phyloP scores from a whole-genome alignment of 2,113 vertebrate genomes.

The Tapirus terrestris region DNA sequence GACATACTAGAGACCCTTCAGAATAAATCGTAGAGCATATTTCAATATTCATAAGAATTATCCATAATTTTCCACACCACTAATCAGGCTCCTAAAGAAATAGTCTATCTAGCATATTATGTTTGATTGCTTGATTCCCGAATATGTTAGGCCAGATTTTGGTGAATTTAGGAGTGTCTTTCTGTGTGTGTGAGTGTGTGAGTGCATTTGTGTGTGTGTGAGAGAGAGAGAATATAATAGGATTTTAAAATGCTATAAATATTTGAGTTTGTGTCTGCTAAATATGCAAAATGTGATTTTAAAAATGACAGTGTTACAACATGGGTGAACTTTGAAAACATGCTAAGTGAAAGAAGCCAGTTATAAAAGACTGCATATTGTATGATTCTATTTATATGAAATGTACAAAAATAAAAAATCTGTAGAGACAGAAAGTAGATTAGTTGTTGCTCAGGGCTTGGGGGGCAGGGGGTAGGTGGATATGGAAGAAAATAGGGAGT shows the following conservation, averaged over 20 bases:
- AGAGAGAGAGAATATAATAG: background rate
- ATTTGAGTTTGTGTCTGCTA: constrained; percentile 52
- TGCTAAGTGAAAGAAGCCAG: constrained; percentile 40
- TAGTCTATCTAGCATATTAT: background rate
- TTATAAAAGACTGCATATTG: background rate
- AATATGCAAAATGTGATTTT: constrained; percentile 50
- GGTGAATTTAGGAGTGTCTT: background rate
- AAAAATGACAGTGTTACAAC: constrained; percentile 25
- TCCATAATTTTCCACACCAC: background rate
- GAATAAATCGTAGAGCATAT: constrained; percentile 10
- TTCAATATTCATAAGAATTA: constrained; percentile 10
- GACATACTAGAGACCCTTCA: background rate
- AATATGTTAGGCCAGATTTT: constrained; percentile 22
- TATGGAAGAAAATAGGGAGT: background rate
- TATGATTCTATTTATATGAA: constrained; percentile 42
- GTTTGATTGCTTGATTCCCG: background rate
- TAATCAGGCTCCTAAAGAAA: background rate
- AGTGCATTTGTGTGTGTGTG: background rate
- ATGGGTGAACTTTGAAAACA: constrained; percentile 45
- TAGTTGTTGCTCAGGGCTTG: background rate
- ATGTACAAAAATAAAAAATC: constrained; percentile 20
- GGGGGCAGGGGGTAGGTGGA: background rate
- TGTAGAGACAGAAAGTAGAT: background rate
- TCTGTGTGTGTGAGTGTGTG: background rate
- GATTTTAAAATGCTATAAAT: constrained; percentile 57